These are phyloP conservation scores for Bombus superbus DNA, from an alignment of 1,140 invertebrate species.

Conservation along the genomic window DNA sequence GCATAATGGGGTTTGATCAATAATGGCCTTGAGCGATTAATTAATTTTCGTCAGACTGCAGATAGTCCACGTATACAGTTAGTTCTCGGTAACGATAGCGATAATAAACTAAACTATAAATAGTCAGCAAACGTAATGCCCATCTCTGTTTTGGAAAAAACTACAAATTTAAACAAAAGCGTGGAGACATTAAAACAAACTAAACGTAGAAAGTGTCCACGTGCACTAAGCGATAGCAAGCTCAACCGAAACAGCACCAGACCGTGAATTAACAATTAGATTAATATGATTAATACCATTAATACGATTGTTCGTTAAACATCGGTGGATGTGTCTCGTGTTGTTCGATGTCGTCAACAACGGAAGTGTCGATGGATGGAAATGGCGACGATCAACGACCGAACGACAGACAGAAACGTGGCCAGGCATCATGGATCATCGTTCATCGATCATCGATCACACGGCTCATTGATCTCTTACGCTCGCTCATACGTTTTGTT, in stretches of 20 bases:
- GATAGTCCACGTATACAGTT: not conserved
- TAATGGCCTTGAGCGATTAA: not conserved
- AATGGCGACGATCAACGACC: conserved; percentile 28
- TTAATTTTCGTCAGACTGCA: not conserved
- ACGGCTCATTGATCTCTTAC: conserved; percentile 1
- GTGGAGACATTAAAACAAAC: not conserved
- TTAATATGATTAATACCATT: conserved; percentile 6
- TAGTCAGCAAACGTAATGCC: not conserved
- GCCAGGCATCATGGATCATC: conserved; percentile 57
- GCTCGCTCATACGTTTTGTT: conserved; percentile 40
- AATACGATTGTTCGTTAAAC: conserved; percentile 22
- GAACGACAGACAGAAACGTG: conserved; percentile 45
- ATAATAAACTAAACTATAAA: not conserved
- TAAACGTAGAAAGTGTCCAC: not conserved
- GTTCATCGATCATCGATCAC: conserved; percentile 54
- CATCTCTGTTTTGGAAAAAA: not conserved
- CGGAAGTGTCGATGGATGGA: conserved; percentile 15
- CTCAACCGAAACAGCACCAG: not conserved
- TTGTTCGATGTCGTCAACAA: not conserved
- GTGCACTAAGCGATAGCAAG: not conserved
- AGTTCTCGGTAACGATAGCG: not conserved
- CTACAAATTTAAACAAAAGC: not conserved
- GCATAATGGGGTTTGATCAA: not conserved
- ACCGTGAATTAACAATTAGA: conserved; percentile 14
- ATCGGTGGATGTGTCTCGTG: conserved; percentile 28